Percentiles rank a stretch among this genome's conserved stretches.
These are phyloP conservation scores for Luffia ferchaultella DNA, from an alignment of 2,888 invertebrate genomes.

Conservation along the genomic window DNA sequence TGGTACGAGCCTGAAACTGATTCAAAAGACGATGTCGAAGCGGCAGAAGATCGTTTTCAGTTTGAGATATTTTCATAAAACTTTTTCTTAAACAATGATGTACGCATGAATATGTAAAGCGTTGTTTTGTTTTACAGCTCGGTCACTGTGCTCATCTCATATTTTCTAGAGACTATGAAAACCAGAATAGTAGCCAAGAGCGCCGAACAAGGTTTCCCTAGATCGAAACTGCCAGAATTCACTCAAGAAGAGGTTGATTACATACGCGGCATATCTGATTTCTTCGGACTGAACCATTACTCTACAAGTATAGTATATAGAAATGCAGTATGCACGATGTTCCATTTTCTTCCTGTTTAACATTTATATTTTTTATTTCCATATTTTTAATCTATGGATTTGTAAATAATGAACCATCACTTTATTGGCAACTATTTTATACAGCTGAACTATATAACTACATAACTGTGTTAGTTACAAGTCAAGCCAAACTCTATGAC, in stretches of 20 bases:
- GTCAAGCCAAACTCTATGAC: too few species aligned
- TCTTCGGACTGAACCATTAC: conserved; percentile 76
- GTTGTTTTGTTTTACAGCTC: conserved; percentile 30
- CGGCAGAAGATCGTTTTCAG: conserved; percentile 56
- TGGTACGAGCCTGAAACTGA: conserved; percentile 62
- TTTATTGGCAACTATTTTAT: too few species aligned
- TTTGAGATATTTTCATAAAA: too few species aligned
- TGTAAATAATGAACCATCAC: too few species aligned
- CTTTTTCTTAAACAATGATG: too few species aligned
- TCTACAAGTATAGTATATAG: conserved; percentile 46
- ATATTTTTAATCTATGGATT: too few species aligned
- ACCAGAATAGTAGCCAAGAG: conserved; percentile 62
- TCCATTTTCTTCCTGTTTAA: conserved; percentile 17
- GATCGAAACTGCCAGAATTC: conserved; percentile 67
- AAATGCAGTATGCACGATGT: conserved; percentile 14
- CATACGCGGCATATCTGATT: conserved; percentile 69
- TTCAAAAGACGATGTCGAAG: conserved; percentile 47
- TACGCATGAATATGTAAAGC: too few species aligned
- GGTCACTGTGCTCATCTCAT: conserved; percentile 70
- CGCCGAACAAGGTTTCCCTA: conserved; percentile 55
- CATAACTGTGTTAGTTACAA: too few species aligned
- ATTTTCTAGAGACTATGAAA: conserved; percentile 65
- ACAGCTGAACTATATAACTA: too few species aligned
- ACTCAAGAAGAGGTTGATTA: conserved; percentile 65
- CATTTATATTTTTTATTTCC: too few species aligned